Evolutionary conservation across 2,797 vertebrate species (phyloP).

Genomic region (Schizopygopsis malacanthus): DNA sequence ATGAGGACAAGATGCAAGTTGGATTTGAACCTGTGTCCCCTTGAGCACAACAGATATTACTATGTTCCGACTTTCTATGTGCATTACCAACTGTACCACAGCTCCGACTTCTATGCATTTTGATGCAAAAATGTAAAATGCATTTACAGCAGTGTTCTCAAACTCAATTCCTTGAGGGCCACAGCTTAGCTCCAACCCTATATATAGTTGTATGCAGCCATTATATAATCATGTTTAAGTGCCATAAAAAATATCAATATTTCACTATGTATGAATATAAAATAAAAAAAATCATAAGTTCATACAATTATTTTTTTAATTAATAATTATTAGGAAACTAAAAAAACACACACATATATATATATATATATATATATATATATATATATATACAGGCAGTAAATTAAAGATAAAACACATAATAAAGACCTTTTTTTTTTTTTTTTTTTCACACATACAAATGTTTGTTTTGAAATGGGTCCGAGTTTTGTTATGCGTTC

Average conservation of each 20-base stretch:
- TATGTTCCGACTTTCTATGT: not conserved
- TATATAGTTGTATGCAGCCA: not conserved
- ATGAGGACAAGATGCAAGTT: not conserved
- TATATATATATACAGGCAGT: not conserved
- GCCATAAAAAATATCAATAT: not conserved
- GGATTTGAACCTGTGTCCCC: not conserved
- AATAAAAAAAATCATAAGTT: not conserved
- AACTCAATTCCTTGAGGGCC: no score
- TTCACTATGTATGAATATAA: not conserved
- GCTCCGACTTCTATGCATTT: not conserved
- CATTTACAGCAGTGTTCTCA: not conserved
- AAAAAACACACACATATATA: not conserved
- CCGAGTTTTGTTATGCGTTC: conserved; percentile 59
- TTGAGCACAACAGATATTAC: not conserved
- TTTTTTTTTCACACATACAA: not conserved
- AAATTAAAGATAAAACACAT: not conserved
- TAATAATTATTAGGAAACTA: not conserved
- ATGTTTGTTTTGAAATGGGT: not conserved
- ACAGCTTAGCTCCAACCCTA: no score
- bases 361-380: no score
- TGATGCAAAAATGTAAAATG: no score
- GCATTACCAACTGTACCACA: no score
- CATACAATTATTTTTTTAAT: not conserved
- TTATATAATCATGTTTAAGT: no score
- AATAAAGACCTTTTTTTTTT: not conserved